A percentile compares a stretch with the other conserved stretches of the same genome.
Conservation (phyloP, 2,888 invertebrate genomes). For the Leptarthrus brevirostris region DNA sequence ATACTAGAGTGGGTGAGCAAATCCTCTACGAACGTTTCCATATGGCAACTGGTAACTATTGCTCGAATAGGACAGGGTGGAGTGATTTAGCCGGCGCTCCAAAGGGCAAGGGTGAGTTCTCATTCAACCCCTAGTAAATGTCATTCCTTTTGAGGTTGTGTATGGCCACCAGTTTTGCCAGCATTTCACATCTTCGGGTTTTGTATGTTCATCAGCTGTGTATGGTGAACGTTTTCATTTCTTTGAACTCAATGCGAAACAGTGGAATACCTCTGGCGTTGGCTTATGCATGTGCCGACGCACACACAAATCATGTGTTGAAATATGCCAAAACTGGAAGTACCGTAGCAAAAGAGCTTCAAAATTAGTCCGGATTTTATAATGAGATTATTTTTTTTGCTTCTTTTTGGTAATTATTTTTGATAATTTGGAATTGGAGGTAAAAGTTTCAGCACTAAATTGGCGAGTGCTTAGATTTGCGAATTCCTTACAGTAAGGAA, state of each 20-base stretch:
- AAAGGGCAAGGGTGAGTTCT: constrained; percentile 16
- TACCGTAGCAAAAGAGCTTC: constrained; percentile 32
- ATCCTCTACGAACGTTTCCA: constrained; percentile 32
- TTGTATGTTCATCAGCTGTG: not conserved
- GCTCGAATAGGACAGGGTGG: not conserved
- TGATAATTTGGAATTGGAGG: no score
- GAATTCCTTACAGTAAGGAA: no score
- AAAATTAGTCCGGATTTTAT: constrained; percentile 35
- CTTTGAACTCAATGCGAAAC: not conserved
- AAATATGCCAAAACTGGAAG: constrained; percentile 43
- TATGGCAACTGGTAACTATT: constrained; percentile 30
- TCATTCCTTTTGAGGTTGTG: constrained; percentile 19
- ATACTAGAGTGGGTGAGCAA: constrained; percentile 28
- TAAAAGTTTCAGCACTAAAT: no score
- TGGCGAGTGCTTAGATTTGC: no score
- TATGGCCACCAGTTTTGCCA: not conserved
- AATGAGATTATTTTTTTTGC: constrained; percentile 35
- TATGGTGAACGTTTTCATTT: not conserved
- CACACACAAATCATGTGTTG: not conserved
- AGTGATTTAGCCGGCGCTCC: not conserved
- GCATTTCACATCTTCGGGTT: not conserved
- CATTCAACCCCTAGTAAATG: constrained; percentile 1
- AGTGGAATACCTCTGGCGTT: not conserved
- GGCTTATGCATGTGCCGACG: not conserved
- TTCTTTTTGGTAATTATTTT: no score